phyloP scores from a whole-genome alignment of 2,888 invertebrate species.

The Ypsolopha sequella region DNA sequence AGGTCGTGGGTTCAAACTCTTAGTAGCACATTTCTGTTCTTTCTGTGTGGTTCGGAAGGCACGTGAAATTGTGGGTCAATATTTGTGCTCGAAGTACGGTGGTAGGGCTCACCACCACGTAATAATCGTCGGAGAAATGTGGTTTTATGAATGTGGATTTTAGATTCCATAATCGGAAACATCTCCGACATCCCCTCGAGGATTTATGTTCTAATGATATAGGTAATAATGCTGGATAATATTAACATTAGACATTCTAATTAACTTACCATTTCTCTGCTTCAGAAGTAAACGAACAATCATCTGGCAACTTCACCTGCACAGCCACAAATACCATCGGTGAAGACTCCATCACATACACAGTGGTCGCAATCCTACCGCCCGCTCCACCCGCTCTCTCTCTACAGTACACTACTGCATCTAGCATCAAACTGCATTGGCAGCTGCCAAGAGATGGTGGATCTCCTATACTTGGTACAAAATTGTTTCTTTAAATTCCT shows the following conservation, averaged over 20 bases:
- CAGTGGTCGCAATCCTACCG: slow-evolving; percentile 79
- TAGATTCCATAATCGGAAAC: neutral
- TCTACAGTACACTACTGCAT: slow-evolving; percentile 81
- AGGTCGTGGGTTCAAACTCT: no score
- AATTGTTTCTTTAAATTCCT: no score
- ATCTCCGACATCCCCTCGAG: no score
- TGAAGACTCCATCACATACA: slow-evolving; percentile 84
- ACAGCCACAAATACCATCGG: slow-evolving; percentile 86
- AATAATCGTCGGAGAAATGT: no score
- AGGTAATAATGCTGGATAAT: neutral
- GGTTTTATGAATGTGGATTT: neutral
- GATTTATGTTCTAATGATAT: neutral
- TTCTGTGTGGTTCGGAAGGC: no score
- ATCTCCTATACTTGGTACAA: slow-evolving; percentile 54
- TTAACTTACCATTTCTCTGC: neutral
- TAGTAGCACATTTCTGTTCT: no score
- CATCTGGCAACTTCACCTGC: slow-evolving; percentile 86
- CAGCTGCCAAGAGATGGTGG: slow-evolving; percentile 55
- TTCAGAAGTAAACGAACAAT: slow-evolving; percentile 77
- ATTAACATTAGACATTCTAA: neutral
- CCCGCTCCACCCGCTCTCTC: slow-evolving; percentile 78
- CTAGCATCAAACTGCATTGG: slow-evolving; percentile 75
- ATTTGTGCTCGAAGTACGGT: no score
- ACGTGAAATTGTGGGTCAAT: no score
- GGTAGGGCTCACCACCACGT: no score